Percentiles rank a stretch among this genome's conserved stretches.
These are phyloP conservation scores for Eptatretus atami DNA, from an alignment of 2,797 vertebrate genomes.

Conservation along the genomic window DNA sequence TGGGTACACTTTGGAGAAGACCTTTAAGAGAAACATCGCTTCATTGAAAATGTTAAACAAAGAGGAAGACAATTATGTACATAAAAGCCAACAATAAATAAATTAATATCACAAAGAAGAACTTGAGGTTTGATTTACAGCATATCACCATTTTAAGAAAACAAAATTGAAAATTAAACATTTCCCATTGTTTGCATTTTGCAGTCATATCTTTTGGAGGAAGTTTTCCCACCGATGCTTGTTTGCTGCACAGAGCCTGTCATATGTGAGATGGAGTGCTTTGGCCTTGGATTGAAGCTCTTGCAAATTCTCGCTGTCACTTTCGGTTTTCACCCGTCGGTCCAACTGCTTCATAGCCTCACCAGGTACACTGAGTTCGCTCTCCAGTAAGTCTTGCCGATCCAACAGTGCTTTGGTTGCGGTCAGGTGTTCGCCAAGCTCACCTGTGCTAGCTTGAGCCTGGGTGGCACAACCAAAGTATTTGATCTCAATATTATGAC, in stretches of 20 bases:
- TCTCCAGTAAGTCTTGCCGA: slow-evolving; percentile 35
- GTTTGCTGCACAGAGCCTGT: slow-evolving; percentile 23
- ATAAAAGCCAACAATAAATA: too few relatives aligned
- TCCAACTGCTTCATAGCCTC: slow-evolving; percentile 21
- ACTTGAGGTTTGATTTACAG: too few relatives aligned
- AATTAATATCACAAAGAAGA: too few relatives aligned
- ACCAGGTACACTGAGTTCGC: slow-evolving; percentile 26
- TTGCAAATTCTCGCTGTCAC: slow-evolving; percentile 12
- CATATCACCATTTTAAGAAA: too few relatives aligned
- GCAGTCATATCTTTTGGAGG: background rate
- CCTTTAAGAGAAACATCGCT: too few relatives aligned
- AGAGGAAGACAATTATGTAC: too few relatives aligned
- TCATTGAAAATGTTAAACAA: too few relatives aligned
- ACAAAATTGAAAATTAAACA: too few relatives aligned
- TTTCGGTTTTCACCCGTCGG: slow-evolving; percentile 14
- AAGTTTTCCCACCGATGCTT: slow-evolving; percentile 24
- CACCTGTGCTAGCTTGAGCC: slow-evolving; percentile 20
- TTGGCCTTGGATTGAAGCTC: slow-evolving; percentile 25
- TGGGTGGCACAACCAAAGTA: slow-evolving; percentile 11
- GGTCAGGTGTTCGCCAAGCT: slow-evolving; percentile 28
- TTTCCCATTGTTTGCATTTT: background rate
- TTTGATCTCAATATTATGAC: too few relatives aligned
- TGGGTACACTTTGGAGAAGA: too few relatives aligned
- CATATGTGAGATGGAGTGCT: slow-evolving; percentile 24
- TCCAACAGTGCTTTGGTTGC: slow-evolving; percentile 36